phyloP scores from a whole-genome alignment of 2,888 invertebrate species.

The Tetragnatha montana region DNA sequence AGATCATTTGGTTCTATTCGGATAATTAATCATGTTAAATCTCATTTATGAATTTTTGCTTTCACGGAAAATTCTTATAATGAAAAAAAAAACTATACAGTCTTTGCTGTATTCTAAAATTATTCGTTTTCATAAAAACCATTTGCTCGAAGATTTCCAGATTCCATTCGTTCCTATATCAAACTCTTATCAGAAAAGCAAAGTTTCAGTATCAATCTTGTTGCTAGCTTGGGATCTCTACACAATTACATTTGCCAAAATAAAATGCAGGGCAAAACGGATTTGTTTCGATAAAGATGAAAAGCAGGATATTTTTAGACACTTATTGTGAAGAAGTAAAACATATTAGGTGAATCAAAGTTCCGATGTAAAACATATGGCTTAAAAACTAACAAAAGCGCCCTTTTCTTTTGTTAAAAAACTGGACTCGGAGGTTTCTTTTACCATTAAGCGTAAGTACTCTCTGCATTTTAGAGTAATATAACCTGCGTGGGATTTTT shows the following conservation, averaged over 20 bases:
- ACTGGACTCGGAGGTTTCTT: background rate
- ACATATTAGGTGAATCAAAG: background rate
- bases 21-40: too few relatives aligned
- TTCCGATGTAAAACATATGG: conserved; percentile 15
- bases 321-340: conserved; percentile 3
- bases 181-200: conserved; percentile 25
- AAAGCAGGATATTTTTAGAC: conserved; percentile 1
- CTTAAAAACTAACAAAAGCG: background rate
- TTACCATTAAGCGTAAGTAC: background rate
- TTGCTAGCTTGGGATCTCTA: conserved; percentile 12
- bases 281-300: conserved; percentile 13
- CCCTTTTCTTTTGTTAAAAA: background rate
- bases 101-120: conserved; percentile 4
- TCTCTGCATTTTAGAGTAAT: background rate
- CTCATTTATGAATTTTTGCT: too few relatives aligned
- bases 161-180: conserved; percentile 18
- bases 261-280: conserved; percentile 1
- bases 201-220: conserved; percentile 38
- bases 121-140: conserved; percentile 14
- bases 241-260: conserved; percentile 4
- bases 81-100: background rate
- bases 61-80: too few relatives aligned
- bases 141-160: conserved; percentile 22
- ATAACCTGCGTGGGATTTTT: background rate
- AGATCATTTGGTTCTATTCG: too few relatives aligned